A percentile compares a stretch with the other conserved stretches of the same genome.
phyloP scores from a whole-genome alignment of 2,888 invertebrate genomes.

The Apodemia mormo region DNA sequence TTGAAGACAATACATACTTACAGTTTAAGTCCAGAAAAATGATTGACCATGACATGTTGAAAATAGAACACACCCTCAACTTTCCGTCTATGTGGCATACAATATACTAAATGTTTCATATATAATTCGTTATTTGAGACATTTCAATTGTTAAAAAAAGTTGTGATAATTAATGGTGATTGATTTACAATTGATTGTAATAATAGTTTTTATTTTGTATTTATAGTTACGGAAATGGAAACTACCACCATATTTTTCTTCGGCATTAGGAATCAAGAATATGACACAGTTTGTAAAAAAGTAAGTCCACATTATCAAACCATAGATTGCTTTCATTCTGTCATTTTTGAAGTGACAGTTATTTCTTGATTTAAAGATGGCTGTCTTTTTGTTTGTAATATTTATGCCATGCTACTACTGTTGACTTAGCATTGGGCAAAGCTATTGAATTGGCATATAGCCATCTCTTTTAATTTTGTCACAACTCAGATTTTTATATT shows the following conservation, averaged over 20 bases:
- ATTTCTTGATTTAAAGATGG: neutral
- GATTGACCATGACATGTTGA: too few relatives aligned
- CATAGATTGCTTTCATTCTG: too few relatives aligned
- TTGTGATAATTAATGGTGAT: too few relatives aligned
- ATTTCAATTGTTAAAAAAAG: too few relatives aligned
- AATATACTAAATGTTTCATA: too few relatives aligned
- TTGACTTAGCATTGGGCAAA: neutral
- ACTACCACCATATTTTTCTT: constrained; percentile 76
- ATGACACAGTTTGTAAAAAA: constrained; percentile 71
- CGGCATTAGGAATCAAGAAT: constrained; percentile 70
- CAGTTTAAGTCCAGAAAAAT: too few relatives aligned
- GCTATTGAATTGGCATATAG: neutral
- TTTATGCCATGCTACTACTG: neutral
- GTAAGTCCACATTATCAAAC: constrained; percentile 48
- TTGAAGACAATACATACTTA: too few relatives aligned
- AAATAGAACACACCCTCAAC: too few relatives aligned
- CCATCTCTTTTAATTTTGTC: neutral
- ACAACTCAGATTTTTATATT: neutral
- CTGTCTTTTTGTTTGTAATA: neutral
- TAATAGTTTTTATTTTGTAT: constrained; percentile 7
- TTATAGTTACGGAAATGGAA: constrained; percentile 77
- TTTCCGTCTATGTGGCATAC: too few relatives aligned
- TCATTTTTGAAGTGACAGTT: neutral
- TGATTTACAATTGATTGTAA: neutral
- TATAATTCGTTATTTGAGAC: too few relatives aligned